Base-by-base conservation (phyloP, 2,888 invertebrate genomes). In the Ophion ellenae region DNA sequence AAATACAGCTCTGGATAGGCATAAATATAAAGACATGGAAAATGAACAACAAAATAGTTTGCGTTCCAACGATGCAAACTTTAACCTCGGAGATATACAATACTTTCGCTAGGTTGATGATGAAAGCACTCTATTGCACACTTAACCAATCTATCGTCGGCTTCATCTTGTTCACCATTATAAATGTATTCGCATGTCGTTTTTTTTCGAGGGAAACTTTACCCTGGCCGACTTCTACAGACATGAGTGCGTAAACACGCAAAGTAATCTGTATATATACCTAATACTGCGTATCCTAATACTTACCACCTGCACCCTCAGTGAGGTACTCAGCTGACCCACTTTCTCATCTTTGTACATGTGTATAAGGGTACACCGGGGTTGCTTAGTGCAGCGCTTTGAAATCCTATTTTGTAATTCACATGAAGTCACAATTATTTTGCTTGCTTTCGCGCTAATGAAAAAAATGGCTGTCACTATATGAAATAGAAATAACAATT, bases 311-410 rank as follows among this genome's bases (percentile, higher is more conserved):
- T 63, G 79, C 70, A 79, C 75, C 79, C 78, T 75, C 20, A 17
- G 24, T 69, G 11, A 47, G 71, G 70, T 79, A 76, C 73, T 66
- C 66, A 70, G 75, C 59, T 75, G 85, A 82, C 79, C 75, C 74
- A 40, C 64, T 80, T 80, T 78, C 47, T 70, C 74, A 70, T 70
- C 45, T 63, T 63, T 28, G 36, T 10, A 14, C 64, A 53, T 17
- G 14, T 45, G 20, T 64, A 20, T 4, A 36, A 63, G n/a, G 14
- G 14, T n/a, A 71, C 20, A 71, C 9, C 14, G 47, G 20, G 63
- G 32, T 53, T 9, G 32, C 32, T 70, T 4, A 4, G 17, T n/a
- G 5, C 5, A 53, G 53, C 53, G 17, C 53, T 53, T 53, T 53
- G 53, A 17, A 53, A 53, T 53, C 53, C 53, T 53, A 53, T 53